phyloP scores from a whole-genome alignment of 2,113 vertebrate species.

The Heliornis fulica region DNA sequence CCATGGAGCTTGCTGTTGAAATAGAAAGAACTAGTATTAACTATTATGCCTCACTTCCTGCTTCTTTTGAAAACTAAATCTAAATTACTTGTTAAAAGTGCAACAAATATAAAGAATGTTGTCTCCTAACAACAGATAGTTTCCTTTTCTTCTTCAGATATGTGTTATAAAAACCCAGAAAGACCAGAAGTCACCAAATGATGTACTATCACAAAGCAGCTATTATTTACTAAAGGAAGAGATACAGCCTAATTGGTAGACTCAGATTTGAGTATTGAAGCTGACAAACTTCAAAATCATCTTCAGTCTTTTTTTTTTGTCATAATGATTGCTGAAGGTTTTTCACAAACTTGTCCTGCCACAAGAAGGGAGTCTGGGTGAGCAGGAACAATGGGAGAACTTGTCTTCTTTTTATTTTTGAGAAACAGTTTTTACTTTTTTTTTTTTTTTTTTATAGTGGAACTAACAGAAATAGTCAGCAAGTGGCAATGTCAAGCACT shows the following conservation, averaged over 20 bases:
- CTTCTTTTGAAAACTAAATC: not conserved
- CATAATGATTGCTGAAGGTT: not conserved
- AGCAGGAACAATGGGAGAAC: not conserved
- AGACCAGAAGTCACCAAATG: not conserved
- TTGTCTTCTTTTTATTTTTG: not conserved
- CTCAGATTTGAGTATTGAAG: not conserved
- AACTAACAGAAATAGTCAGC: not conserved
- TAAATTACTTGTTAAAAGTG: not conserved
- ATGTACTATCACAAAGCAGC: not conserved
- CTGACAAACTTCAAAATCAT: not conserved
- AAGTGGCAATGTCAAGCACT: not conserved
- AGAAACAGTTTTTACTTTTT: not conserved
- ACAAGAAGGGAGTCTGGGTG: not conserved
- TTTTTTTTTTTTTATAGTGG: not conserved
- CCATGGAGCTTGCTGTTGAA: not conserved
- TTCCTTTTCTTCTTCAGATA: not conserved
- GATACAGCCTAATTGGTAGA: not conserved
- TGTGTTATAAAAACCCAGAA: not conserved
- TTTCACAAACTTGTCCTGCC: not conserved
- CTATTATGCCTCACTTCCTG: not conserved
- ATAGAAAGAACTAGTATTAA: not conserved
- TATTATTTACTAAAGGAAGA: not conserved
- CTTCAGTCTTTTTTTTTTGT: not conserved
- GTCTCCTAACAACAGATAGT: not conserved
- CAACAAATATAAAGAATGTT: not conserved